Conservation (phyloP, 23 tunicate genomes). For the Phallusia fumigata region DNA sequence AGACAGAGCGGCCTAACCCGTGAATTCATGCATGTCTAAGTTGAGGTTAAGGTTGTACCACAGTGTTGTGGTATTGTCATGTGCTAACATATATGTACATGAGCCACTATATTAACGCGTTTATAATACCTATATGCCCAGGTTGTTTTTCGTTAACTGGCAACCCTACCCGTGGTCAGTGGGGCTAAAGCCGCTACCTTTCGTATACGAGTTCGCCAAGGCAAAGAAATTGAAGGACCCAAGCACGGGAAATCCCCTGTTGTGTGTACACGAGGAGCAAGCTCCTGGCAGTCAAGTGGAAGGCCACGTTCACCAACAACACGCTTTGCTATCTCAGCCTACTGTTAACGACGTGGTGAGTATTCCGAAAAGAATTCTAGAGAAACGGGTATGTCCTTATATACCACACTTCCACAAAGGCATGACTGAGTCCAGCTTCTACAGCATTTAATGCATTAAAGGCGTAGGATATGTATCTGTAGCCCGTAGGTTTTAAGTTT, state of each 20-base stretch:
- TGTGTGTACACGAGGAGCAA: conserved; percentile 35
- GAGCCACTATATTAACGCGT: too few relatives aligned
- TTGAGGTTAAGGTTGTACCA: too few relatives aligned
- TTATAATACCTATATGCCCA: background rate
- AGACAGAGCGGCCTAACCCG: too few relatives aligned
- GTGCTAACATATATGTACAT: too few relatives aligned
- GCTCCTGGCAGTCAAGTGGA: conserved; percentile 39
- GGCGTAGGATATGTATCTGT: too few relatives aligned
- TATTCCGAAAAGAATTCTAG: background rate
- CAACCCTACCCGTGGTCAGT: conserved; percentile 75
- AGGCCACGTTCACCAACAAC: conserved; percentile 69
- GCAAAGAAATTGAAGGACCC: conserved; percentile 19
- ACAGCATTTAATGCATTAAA: too few relatives aligned
- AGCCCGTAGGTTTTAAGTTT: too few relatives aligned
- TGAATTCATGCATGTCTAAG: too few relatives aligned
- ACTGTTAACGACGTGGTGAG: conserved; percentile 57
- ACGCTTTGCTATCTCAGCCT: conserved; percentile 34
- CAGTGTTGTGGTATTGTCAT: too few relatives aligned
- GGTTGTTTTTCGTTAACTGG: conserved; percentile 87
- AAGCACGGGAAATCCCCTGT: conserved; percentile 19
- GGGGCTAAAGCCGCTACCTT: conserved; percentile 53
- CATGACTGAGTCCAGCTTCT: too few relatives aligned
- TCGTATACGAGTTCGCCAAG: conserved; percentile 53
- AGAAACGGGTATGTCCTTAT: too few relatives aligned
- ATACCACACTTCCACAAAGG: too few relatives aligned